These are phyloP conservation scores for Panthera uncia DNA, from an alignment of 2,113 vertebrate genomes.

Conservation along the genomic window DNA sequence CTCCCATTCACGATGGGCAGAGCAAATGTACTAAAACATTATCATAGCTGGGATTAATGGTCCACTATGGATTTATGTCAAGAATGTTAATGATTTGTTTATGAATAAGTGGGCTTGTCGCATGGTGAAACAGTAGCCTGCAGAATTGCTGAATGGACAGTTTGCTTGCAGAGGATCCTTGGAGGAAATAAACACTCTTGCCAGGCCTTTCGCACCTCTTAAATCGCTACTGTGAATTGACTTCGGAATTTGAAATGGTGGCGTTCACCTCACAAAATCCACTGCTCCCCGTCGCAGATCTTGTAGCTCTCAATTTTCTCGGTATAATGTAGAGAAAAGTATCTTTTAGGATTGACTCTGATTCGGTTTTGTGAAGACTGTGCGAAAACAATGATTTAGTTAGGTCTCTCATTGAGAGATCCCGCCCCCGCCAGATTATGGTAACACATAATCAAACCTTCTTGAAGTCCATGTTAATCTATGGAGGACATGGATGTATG, in stretches of 20 bases:
- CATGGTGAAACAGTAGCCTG: conserved; percentile 83
- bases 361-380: neutral
- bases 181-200: conserved; percentile 79
- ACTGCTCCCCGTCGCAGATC: neutral
- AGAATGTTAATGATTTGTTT: conserved; percentile 92
- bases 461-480: neutral
- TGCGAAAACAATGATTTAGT: neutral
- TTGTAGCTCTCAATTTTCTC: neutral
- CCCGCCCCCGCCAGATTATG: neutral
- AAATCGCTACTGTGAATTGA: conserved; percentile 75
- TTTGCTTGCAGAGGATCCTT: conserved; percentile 82
- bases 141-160: conserved; percentile 85
- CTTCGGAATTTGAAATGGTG: conserved; percentile 75
- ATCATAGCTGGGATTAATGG: conserved; percentile 85
- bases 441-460: neutral
- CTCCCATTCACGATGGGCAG: conserved; percentile 83
- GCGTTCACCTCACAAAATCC: conserved; percentile 75
- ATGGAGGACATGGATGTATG: neutral
- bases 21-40: conserved; percentile 85
- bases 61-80: conserved; percentile 87
- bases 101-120: conserved; percentile 86
- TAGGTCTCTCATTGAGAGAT: neutral
- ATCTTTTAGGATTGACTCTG: neutral
- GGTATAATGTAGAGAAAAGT: neutral
- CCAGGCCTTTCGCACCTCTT: conserved; percentile 78